Base-by-base conservation (phyloP, 2,888 invertebrate genomes). In the Tenthredo notha region DNA sequence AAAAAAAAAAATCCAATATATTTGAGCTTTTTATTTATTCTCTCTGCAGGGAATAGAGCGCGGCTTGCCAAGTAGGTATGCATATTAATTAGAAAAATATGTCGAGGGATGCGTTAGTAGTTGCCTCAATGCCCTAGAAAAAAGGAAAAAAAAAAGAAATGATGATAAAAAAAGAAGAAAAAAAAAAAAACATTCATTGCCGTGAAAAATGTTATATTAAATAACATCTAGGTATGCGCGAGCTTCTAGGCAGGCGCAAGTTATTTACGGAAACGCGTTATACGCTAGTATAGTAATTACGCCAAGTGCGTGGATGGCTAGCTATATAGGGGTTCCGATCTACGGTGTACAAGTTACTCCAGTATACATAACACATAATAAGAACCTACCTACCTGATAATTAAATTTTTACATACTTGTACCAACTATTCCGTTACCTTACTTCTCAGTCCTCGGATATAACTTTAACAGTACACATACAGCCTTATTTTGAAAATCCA, bases 261-360 rank as follows among this genome's bases (percentile, higher is more conserved):
- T 54, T 54, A 54, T 54, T 54, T 54, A 54, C n/a, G 54, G 54
- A n/a, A 54, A 54, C 54, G 54, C 54, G 54, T n/a, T 54, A 54
- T 47, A 47, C 15, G n/a, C 47, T 47, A 15, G 47, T 47, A 47
- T 47, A 47, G n/a, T 54, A 54, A 54, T 54, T 54, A 54, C 54
- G 54, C 54, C 2, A 54, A 54, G 54, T 54, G 54, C 54, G 54
- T 54, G 54, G 54, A 15, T 47, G 12, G 15, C 15, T 47, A 54
- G 54, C 54, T n/a, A 7, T n/a, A 7, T n/a, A n/a, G 54, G 54
- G n/a, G 54, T 54, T n/a, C 54, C 54, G n/a, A 54, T 54, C 54
- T n/a, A n/a, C 54, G n/a, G 18, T 54, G 18, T 54, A n/a, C 54
- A 54, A 54, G 54, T 54, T 54, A n/a, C 54, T n/a, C n/a, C 54